These are phyloP conservation scores for Halcyon chelicuti DNA, from an alignment of 2,797 vertebrate genomes.

Conservation along the genomic window DNA sequence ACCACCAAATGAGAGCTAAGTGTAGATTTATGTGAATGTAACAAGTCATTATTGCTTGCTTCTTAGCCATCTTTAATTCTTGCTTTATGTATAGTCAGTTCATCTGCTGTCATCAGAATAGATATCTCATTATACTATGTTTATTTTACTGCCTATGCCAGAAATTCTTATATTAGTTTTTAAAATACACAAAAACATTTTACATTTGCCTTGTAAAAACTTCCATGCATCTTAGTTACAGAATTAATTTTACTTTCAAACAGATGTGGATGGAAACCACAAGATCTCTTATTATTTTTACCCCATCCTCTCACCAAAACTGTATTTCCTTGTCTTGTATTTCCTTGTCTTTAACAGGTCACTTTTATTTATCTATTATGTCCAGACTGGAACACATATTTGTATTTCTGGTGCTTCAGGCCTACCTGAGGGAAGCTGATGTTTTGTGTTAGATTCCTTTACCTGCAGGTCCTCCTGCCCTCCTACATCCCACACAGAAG, in stretches of 20 bases:
- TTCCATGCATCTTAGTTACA: background rate
- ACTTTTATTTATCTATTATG: background rate
- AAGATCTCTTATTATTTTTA: background rate
- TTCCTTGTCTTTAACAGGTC: background rate
- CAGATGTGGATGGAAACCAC: background rate
- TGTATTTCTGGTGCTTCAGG: background rate
- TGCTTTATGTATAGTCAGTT: background rate
- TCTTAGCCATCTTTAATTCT: background rate
- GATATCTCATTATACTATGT: background rate
- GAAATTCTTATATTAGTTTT: background rate
- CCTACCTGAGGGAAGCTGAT: background rate
- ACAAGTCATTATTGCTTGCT: background rate
- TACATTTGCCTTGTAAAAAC: background rate
- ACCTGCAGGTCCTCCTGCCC: background rate
- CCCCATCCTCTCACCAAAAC: rapidly evolving
- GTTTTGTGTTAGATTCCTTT: background rate
- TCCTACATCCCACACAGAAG: background rate
- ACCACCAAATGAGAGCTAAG: background rate
- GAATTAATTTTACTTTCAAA: background rate
- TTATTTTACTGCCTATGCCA: background rate
- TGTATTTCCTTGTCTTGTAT: background rate
- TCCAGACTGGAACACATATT: background rate
- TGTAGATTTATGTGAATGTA: background rate
- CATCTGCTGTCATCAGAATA: background rate
- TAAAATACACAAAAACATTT: background rate